Base-by-base conservation (phyloP, 2,113 vertebrate genomes). In the Hemibagrus wyckioides region DNA sequence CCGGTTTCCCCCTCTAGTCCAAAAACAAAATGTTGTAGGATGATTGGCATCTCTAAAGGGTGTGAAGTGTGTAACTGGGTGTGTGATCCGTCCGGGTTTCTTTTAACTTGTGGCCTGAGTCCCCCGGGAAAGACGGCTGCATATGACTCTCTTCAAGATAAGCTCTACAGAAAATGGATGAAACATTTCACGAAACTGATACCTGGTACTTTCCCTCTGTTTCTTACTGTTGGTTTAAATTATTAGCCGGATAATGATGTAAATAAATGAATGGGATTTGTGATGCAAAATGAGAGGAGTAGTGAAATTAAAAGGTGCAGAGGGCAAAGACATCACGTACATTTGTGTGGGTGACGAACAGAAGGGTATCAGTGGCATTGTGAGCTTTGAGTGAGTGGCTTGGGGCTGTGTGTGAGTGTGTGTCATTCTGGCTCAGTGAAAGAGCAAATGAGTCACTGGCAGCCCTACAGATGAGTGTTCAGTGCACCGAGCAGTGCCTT, bases 381-480 rank as follows among this genome's bases (percentile, higher is more conserved):
- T 52, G n/a, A 61, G 86, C 19, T 76, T 80, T 67, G 85, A 81
- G 71, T 76, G 80, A 63, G 86, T 33, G 33, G 81, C 57, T 50
- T 57, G 21, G 69, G 57, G 41, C 25, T 76, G 67, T 83, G 80
- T 75, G 86, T 76, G 69, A 44, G 61, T 85, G 76, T 90, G 89
- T 90, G 87, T 90, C 87, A 90, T 88, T 83, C 84, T 71, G 86
- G 61, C 86, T 80, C 76, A 89, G 39, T 85, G 56, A 89, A 87
- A 89, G 69, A 80, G 36, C 30, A 21, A 75, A 81, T 90, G 89
- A 88, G 81, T 90, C 89, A 90, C 76, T 80, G 67, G 69, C 85
- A 88, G 57, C 87, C 77, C 67, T 81, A 71, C 87, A 84, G 87
- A 88, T 90, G 85, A 90, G 65, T 90, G 75, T 75, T 80, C 65